Evolutionary conservation across 2,888 invertebrate genomes (phyloP).

Genomic region (Hybos culiciformis): DNA sequence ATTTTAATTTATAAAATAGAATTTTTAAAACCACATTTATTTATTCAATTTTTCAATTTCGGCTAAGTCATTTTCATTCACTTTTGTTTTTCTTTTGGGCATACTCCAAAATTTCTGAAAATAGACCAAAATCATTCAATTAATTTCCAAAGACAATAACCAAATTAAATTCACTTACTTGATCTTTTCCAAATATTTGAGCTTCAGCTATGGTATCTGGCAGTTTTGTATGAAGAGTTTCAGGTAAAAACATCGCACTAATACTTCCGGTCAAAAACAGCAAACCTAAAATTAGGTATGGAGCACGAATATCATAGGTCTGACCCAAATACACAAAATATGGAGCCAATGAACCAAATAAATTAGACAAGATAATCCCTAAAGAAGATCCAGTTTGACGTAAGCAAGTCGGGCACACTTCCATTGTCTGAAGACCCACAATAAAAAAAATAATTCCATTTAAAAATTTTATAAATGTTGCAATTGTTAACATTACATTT

Average conservation of each 20-base stretch:
- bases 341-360: constrained; percentile 43
- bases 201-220: constrained; percentile 52
- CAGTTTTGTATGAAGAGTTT: constrained; percentile 46
- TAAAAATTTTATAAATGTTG: constrained; percentile 39
- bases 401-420: constrained; percentile 52
- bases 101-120: constrained; percentile 35
- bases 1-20: no score
- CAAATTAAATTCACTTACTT: constrained; percentile 21
- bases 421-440: constrained; percentile 46
- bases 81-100: constrained; percentile 24
- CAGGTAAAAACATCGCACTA: constrained; percentile 42
- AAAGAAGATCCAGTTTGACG: constrained; percentile 50
- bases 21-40: no score
- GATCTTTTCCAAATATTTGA: constrained; percentile 40
- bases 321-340: constrained; percentile 45
- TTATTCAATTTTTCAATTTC: constrained; percentile 22
- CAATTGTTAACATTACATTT: constrained; percentile 29
- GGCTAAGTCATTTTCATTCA: constrained; percentile 8
- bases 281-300: constrained; percentile 34
- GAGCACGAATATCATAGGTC: constrained; percentile 34
- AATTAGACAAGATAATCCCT: constrained; percentile 42
- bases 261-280: constrained; percentile 37
- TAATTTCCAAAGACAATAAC: no score
- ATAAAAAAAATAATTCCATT: constrained; percentile 44
- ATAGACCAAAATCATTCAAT: not conserved